A percentile compares a stretch with the other conserved stretches of the same genome.
These are phyloP conservation scores for Hedychridium roseum DNA, from an alignment of 2,888 invertebrate genomes.

Conservation along the genomic window DNA sequence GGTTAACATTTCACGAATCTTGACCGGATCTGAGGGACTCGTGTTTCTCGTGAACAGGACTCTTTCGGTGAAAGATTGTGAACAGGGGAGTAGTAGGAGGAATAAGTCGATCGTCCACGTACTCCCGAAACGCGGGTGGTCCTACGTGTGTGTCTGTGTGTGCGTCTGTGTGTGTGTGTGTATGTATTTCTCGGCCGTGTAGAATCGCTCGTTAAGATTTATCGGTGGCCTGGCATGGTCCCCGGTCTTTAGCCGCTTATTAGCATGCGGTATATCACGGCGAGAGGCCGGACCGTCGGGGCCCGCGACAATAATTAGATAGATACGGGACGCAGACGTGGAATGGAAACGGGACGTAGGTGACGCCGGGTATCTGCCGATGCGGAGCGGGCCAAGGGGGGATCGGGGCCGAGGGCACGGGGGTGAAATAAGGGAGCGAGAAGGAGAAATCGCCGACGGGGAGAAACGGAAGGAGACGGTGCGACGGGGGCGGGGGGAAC, in stretches of 20 bases:
- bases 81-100: no score
- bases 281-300: slow-evolving; percentile 48
- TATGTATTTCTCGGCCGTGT: no score
- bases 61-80: no score
- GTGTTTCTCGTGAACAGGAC: no score
- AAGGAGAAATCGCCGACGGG: no score
- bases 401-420: slow-evolving; percentile 7
- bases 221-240: slow-evolving; percentile 55
- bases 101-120: slow-evolving; percentile 15
- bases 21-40: no score
- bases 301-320: slow-evolving; percentile 63
- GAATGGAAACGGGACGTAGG: slow-evolving; percentile 42
- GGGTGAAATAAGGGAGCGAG: slow-evolving; percentile 2
- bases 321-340: slow-evolving; percentile 59
- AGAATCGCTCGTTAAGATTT: slow-evolving; percentile 60
- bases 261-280: slow-evolving; percentile 64
- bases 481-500: slow-evolving; percentile 27
- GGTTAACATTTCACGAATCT: no score
- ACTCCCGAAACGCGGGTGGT: slow-evolving; percentile 46
- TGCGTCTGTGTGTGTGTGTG: no score
- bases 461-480: slow-evolving; percentile 5
- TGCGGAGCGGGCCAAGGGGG: slow-evolving; percentile 7
- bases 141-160: neutral
- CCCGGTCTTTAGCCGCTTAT: slow-evolving; percentile 64
- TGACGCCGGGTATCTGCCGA: slow-evolving; percentile 32